Conservation (phyloP, 1,140 invertebrate species). For the Magallana ariakensis region DNA sequence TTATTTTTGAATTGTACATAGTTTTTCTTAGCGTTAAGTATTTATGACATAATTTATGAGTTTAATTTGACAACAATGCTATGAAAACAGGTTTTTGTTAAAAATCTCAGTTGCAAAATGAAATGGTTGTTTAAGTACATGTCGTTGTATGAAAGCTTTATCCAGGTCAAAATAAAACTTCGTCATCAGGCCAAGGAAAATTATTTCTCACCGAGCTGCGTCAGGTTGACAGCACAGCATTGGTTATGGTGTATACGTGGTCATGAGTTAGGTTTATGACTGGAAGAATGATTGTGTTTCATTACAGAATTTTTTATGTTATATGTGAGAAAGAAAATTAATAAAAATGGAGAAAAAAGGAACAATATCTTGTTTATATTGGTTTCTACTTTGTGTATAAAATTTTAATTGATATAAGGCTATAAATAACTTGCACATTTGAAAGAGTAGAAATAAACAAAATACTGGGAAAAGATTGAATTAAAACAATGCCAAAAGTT, state of each 20-base stretch:
- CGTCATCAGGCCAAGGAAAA: background rate
- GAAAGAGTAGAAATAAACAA: too few species aligned
- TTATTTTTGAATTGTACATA: conserved; percentile 34
- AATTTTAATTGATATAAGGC: too few species aligned
- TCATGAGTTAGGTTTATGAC: background rate
- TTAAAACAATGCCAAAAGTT: too few species aligned
- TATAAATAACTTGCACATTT: too few species aligned
- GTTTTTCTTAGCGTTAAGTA: background rate
- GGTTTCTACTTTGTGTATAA: too few species aligned
- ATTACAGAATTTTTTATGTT: conserved; percentile 19
- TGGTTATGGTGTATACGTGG: conserved; percentile 10
- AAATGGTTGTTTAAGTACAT: background rate
- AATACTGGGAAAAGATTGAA: too few species aligned
- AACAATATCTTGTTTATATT: too few species aligned
- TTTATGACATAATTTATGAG: conserved; percentile 9
- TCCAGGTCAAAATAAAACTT: background rate
- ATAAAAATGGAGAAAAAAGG: conserved; percentile 18
- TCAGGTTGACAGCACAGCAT: background rate
- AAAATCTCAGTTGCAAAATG: background rate
- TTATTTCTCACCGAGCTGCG: conserved; percentile 24
- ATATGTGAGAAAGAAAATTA: conserved; percentile 30
- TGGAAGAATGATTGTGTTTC: conserved; percentile 20
- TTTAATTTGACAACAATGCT: background rate
- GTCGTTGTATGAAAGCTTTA: background rate
- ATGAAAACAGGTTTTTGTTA: too few species aligned